Conservation (phyloP, 2,888 invertebrate genomes). For the Tenthredo notha region DNA sequence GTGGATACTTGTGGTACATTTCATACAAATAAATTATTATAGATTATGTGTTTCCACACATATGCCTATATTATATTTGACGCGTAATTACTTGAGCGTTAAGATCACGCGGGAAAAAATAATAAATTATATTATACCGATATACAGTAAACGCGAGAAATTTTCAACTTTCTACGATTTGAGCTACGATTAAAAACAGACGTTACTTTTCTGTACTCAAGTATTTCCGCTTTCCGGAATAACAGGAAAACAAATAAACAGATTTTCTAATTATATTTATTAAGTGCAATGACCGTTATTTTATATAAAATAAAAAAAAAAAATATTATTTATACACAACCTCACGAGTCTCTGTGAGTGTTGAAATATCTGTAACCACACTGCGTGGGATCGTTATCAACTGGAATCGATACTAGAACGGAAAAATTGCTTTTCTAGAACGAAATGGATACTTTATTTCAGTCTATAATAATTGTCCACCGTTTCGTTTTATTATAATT, state of each 20-base stretch:
- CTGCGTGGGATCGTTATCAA: conserved; percentile 8
- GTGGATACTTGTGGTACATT: neutral
- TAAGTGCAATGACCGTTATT: neutral
- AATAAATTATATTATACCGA: neutral
- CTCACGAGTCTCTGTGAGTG: neutral
- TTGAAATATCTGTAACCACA: conserved; percentile 4
- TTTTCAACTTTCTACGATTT: neutral
- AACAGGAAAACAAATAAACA: neutral
- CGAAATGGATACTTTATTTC: neutral
- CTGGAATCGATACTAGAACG: conserved; percentile 29
- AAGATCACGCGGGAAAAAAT: conserved; percentile 7
- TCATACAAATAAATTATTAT: neutral
- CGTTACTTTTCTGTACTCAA: neutral
- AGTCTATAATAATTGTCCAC: neutral
- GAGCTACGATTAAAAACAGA: neutral
- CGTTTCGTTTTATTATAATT: neutral
- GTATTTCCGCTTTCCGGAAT: neutral
- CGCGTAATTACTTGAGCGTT: conserved; percentile 26
- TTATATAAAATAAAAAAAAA: neutral
- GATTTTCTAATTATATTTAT: neutral
- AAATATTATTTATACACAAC: neutral
- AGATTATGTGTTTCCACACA: conserved; percentile 2
- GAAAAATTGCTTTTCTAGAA: neutral
- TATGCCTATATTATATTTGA: neutral
- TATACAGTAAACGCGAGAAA: neutral